Conservation (phyloP, 2,888 invertebrate genomes). For the Acleris emargana region DNA sequence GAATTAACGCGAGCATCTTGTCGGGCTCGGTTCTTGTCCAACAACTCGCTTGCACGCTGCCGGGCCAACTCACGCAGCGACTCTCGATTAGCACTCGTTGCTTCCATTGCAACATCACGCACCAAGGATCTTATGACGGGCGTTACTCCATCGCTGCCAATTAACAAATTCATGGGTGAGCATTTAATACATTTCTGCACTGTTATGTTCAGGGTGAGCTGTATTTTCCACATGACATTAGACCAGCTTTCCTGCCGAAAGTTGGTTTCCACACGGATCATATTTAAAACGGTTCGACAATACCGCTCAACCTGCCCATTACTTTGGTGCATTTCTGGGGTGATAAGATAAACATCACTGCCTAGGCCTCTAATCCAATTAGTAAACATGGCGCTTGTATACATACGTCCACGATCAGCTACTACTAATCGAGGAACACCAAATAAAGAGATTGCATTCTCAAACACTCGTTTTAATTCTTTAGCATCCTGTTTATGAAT, state of each 20-base stretch:
- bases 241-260: not conserved
- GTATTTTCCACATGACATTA: conserved; percentile 8
- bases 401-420: conserved; percentile 2
- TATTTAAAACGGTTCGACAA: conserved; percentile 17
- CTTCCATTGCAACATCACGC: conserved; percentile 3
- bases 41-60: not conserved
- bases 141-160: conserved; percentile 8
- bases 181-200: not conserved
- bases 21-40: not conserved
- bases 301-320: conserved; percentile 26
- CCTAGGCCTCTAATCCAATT: not conserved
- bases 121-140: conserved; percentile 4
- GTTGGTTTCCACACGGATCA: conserved; percentile 8
- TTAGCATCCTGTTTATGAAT: conserved; percentile 19
- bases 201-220: conserved; percentile 4
- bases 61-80: not conserved
- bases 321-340: conserved; percentile 16
- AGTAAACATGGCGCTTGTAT: not conserved
- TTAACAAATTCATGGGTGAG: conserved; percentile 1
- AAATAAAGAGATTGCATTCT: conserved; percentile 11
- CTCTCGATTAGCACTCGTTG: conserved; percentile 6
- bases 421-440: conserved; percentile 1
- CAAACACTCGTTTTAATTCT: conserved; percentile 17
- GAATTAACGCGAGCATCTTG: conserved; percentile 8
- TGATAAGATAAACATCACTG: conserved; percentile 3